These are phyloP conservation scores for Samia ricini DNA, from an alignment of 1,140 invertebrate genomes.

Conservation along the genomic window DNA sequence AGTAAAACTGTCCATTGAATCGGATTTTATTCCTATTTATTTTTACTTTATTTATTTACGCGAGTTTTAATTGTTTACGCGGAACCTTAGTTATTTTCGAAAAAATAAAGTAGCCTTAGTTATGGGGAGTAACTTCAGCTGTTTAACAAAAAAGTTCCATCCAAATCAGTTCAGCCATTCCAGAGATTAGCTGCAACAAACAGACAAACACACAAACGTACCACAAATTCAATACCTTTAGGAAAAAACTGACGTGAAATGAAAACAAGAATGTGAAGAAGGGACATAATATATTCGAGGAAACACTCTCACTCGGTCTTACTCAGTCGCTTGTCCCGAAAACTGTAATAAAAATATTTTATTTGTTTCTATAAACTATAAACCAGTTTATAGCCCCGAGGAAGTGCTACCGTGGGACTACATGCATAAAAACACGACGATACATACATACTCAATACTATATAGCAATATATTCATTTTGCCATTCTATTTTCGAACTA, in stretches of 20 bases:
- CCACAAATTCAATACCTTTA: no score
- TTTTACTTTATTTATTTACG: no score
- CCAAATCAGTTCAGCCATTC: no score
- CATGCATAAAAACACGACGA: background rate
- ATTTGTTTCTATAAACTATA: conserved; percentile 24
- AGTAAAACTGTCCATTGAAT: no score
- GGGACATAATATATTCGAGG: background rate
- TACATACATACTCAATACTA: background rate
- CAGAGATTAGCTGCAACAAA: no score
- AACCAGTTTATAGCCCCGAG: conserved; percentile 18
- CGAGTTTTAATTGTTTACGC: no score
- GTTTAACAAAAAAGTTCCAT: no score
- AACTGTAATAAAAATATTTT: conserved; percentile 19
- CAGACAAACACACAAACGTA: no score
- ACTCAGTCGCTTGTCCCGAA: background rate
- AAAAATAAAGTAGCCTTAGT: no score
- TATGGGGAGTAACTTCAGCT: no score
- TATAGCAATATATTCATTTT: background rate
- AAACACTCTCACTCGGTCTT: background rate
- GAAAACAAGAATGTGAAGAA: background rate
- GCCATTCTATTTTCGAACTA: background rate
- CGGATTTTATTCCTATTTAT: no score
- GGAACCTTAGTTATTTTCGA: no score
- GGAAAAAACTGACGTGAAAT: background rate
- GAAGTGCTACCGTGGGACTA: conserved; percentile 12